Evolutionary conservation across 2,797 vertebrate species (phyloP), one percentile per base, ranked within the genome.

Genomic region (Lutjanus argentimaculatus): DNA sequence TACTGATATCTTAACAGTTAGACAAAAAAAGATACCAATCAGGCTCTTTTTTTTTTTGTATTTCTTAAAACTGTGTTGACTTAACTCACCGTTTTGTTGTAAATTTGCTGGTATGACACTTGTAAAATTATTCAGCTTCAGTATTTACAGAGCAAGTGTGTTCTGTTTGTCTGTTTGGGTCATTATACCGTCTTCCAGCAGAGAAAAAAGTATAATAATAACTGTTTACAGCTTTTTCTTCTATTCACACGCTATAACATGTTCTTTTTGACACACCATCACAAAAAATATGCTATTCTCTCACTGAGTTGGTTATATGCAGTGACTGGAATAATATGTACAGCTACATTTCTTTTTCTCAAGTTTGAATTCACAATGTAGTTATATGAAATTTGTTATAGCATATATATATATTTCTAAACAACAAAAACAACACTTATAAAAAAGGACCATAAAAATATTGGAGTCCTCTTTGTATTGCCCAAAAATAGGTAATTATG

Each of bases 401-500:
- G 93, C 92, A 94, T 94, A 94, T 94, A 93, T 93, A 92, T 94
- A 94, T 92, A 92, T 96, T 97, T 96, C 97, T 98, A 96, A 96
- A 97, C 95, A 95, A 96, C 96, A 96, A 97, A 97, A 97, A 98
- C 94, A 97, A 97, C 97, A 99, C 97, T 98, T 97, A 97, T 97
- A 97, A 97, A 96, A 97, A 97, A 97, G 97, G 97, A 97, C 96
- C 97, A 94, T 96, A 95, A 96, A 97, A 98, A 97, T 96, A 96
- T 95, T 95, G 96, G 94, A 94, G 96, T 97, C 98, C 98, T 98
- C 96, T 96, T 97, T 97, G 98, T 99, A 99, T 99, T 99, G 98
- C 98, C 98, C 94, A 98, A 99, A 99, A 99, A 98, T 97, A 99
- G 97, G 97, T 96, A 96, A 97, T 97, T 82, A 97, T 96, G 97